Conservation (phyloP, 1,140 invertebrate genomes). For the Protaetia brevitarsis region DNA sequence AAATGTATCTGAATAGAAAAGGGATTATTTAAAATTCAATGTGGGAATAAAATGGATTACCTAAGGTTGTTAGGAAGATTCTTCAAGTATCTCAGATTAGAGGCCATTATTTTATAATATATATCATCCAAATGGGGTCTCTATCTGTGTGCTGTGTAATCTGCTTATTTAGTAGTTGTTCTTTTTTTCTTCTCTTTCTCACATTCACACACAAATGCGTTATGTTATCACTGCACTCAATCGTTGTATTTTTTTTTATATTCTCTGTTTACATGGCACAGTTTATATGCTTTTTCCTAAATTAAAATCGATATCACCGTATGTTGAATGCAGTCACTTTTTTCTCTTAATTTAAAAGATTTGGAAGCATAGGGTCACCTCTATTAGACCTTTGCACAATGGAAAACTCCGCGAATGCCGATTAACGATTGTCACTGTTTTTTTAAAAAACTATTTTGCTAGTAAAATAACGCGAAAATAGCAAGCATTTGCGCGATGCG, state of each 20-base stretch:
- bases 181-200: not conserved
- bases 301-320: slow-evolving; percentile 9
- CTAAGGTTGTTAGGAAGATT: slow-evolving; percentile 38
- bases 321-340: not conserved
- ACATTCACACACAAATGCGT: no score
- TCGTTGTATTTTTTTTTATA: not conserved
- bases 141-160: not conserved
- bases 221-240: not conserved
- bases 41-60: slow-evolving; percentile 24
- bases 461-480: not conserved
- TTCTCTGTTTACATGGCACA: slow-evolving; percentile 7
- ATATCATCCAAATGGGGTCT: slow-evolving; percentile 12
- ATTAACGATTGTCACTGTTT: not conserved
- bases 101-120: slow-evolving; percentile 37
- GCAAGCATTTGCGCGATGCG: not conserved
- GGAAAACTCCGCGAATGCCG: not conserved
- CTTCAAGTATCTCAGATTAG: slow-evolving; percentile 34
- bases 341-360: not conserved
- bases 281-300: not conserved
- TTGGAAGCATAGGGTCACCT: not conserved
- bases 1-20: slow-evolving; percentile 46
- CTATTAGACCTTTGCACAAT: not conserved
- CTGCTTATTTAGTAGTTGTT: not conserved
- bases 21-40: not conserved
- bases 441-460: not conserved